phyloP scores from a whole-genome alignment of 2,888 invertebrate genomes.

The Pachydiplax longipennis region DNA sequence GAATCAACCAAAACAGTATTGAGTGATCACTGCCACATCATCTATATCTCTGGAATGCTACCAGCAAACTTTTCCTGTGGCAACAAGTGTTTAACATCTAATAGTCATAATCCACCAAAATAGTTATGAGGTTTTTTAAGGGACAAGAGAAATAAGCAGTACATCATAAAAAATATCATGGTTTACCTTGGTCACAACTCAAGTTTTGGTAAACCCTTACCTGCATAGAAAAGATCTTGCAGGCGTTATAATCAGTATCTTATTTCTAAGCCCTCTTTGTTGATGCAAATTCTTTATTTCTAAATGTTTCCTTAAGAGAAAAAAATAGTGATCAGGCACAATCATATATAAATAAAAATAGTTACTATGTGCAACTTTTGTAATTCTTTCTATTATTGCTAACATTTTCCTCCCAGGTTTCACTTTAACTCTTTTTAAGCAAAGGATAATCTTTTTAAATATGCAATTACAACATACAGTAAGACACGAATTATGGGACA shows the following conservation, averaged over 20 bases:
- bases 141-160: not conserved
- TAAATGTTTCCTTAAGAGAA: not conserved
- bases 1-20: not conserved
- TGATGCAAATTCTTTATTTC: not conserved
- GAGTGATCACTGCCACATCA: not conserved
- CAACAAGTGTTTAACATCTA: not conserved
- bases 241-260: not conserved
- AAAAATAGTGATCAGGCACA: not conserved
- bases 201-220: not conserved
- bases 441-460: not conserved
- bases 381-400: not conserved
- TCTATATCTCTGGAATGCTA: not conserved
- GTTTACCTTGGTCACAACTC: not conserved
- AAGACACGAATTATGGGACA: not conserved
- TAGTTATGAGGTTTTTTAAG: not conserved
- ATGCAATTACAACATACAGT: not conserved
- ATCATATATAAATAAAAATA: not conserved
- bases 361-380: not conserved
- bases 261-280: not conserved
- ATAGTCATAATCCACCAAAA: not conserved
- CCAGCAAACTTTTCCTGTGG: not conserved
- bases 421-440: not conserved
- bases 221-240: not conserved
- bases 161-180: conserved; percentile 5
- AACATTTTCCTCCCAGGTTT: not conserved